Conservation (phyloP, 1,140 invertebrate genomes). For the Apocrypta bakeri region DNA sequence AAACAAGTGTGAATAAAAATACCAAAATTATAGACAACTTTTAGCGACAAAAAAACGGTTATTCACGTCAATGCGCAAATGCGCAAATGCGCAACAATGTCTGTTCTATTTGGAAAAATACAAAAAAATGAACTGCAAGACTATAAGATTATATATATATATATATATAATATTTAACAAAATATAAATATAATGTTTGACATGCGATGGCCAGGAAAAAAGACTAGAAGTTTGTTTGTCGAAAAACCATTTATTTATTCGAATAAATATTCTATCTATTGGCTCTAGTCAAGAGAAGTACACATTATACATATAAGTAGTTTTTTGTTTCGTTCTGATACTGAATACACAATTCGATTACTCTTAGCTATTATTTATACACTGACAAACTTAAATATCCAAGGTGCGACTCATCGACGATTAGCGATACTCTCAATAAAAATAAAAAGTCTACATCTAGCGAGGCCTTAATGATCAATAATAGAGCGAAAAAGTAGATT, state of each 20-base stretch:
- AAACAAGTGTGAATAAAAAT: not conserved
- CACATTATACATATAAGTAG: conserved; percentile 71
- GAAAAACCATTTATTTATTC: conserved; percentile 70
- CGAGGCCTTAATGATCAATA: conserved; percentile 54
- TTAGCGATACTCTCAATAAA: conserved; percentile 53
- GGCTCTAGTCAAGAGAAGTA: conserved; percentile 69
- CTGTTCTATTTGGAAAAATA: conserved; percentile 1
- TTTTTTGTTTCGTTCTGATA: conserved; percentile 63
- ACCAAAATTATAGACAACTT: not conserved
- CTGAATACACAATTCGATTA: conserved; percentile 66
- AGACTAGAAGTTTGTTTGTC: conserved; percentile 57
- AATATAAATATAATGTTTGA: too few relatives aligned
- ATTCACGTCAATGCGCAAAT: not conserved
- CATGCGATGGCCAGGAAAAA: too few relatives aligned
- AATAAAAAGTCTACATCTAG: conserved; percentile 55
- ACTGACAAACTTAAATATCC: conserved; percentile 63
- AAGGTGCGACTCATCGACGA: conserved; percentile 54
- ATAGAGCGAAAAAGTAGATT: conserved; percentile 52
- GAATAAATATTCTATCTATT: conserved; percentile 73
- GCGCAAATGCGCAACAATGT: not conserved
- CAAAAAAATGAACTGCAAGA: conserved; percentile 9
- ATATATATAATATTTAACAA: too few relatives aligned
- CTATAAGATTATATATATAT: too few relatives aligned
- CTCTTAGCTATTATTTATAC: conserved; percentile 62
- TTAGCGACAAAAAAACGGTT: not conserved